These are phyloP conservation scores for Esox niger DNA, from an alignment of 2,113 vertebrate genomes.

Conservation along the genomic window DNA sequence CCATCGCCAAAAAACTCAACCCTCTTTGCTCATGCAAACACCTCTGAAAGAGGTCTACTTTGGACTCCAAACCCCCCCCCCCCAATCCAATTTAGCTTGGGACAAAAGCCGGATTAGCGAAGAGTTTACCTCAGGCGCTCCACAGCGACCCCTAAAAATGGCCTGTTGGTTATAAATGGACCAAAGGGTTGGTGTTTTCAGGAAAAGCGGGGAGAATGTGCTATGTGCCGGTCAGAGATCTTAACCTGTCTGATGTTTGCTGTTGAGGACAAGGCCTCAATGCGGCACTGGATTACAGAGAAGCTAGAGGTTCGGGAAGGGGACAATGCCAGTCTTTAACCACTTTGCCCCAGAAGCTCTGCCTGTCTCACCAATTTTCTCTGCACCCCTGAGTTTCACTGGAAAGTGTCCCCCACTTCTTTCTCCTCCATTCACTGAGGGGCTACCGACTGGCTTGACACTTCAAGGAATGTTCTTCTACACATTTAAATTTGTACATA, in stretches of 20 bases:
- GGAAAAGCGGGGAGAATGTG: conserved; percentile 90
- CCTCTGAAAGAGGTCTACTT: conserved; percentile 86
- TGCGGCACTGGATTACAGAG: conserved; percentile 7
- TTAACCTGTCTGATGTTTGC: conserved; percentile 91
- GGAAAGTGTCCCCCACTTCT: conserved; percentile 76
- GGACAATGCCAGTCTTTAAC: conserved; percentile 79
- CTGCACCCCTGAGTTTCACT: conserved; percentile 78
- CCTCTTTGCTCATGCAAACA: conserved; percentile 57
- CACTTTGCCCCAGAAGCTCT: conserved; percentile 72
- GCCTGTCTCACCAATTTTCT: conserved; percentile 89
- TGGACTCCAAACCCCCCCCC: conserved; percentile 89
- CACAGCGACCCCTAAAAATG: conserved; percentile 79
- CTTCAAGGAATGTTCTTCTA: conserved; percentile 33
- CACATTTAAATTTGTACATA: conserved; percentile 1
- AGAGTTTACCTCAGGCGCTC: conserved; percentile 92
- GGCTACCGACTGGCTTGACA: conserved; percentile 35
- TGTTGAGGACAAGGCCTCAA: conserved; percentile 63
- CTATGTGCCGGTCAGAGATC: conserved; percentile 87
- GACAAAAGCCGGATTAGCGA: conserved; percentile 98
- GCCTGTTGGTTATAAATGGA: conserved; percentile 68
- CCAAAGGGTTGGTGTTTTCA: conserved; percentile 76
- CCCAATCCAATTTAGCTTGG: conserved; percentile 94
- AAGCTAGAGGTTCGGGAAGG: conserved; percentile 64
- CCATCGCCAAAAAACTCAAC: conserved; percentile 75
- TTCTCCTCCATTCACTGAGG: conserved; percentile 49